Percentiles rank a stretch among this genome's conserved stretches.
Conservation (phyloP, 2,797 vertebrate species). For the Sciurus vulgaris region DNA sequence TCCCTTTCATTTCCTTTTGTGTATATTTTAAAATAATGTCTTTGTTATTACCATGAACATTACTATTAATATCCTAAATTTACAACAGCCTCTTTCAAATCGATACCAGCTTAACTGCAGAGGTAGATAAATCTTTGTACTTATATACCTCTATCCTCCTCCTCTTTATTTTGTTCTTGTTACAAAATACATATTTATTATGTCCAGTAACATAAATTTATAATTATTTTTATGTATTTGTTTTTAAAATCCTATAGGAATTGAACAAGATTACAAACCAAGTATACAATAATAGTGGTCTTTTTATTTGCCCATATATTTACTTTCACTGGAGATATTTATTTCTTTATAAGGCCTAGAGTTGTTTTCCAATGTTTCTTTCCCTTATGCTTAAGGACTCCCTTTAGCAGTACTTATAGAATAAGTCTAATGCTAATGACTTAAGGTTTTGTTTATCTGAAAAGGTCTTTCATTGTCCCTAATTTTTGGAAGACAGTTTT, state of each 20-base stretch:
- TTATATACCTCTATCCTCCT: neutral
- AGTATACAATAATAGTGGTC: neutral
- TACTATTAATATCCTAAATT: neutral
- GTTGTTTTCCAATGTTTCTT: neutral
- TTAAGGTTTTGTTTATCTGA: neutral
- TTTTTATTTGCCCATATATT: neutral
- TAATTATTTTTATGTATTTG: neutral
- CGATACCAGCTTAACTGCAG: neutral
- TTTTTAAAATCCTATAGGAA: neutral
- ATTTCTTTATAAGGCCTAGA: neutral
- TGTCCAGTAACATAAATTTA: neutral
- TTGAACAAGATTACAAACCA: neutral
- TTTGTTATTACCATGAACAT: neutral
- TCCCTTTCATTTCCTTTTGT: neutral
- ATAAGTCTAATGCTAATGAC: neutral
- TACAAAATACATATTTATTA: neutral
- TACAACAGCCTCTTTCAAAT: neutral
- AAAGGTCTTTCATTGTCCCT: neutral
- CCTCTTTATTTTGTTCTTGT: neutral
- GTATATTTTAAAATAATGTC: slow-evolving; percentile 29
- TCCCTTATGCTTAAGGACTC: slow-evolving; percentile 1
- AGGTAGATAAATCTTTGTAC: neutral
- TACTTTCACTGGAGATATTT: slow-evolving; percentile 1
- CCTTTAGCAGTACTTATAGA: neutral
- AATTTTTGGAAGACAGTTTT: neutral